Conservation (phyloP, 2,113 vertebrate species). For the Trichechus manatus region DNA sequence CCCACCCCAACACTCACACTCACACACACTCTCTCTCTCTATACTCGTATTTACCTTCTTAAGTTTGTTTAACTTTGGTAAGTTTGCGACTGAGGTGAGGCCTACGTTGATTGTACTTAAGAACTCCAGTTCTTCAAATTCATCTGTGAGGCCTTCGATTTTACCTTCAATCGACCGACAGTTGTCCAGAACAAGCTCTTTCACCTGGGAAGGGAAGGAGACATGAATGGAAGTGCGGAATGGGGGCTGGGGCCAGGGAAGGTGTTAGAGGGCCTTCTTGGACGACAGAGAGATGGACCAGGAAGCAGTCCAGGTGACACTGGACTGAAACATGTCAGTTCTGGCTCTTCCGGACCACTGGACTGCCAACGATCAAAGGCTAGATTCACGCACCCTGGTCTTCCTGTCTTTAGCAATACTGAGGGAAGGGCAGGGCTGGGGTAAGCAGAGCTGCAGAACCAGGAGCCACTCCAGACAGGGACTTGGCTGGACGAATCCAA, state of each 20-base stretch:
- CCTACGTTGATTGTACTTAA: constrained; percentile 99
- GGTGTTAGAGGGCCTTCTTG: too few relatives aligned
- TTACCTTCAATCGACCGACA: constrained; percentile 97
- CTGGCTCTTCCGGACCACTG: accelerated
- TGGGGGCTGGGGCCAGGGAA: accelerated
- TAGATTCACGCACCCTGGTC: not conserved
- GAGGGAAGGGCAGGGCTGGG: not conserved
- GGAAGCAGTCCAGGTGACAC: not conserved
- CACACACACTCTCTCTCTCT: not conserved
- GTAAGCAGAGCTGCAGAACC: not conserved
- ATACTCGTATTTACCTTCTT: constrained; percentile 93
- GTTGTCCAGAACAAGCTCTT: constrained; percentile 98
- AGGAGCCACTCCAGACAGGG: not conserved
- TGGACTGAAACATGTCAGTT: not conserved
- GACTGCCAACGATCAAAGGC: too few relatives aligned
- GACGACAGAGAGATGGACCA: not conserved
- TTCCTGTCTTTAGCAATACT: not conserved
- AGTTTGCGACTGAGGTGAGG: constrained; percentile 95
- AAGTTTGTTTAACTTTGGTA: constrained; percentile 99
- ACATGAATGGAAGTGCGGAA: accelerated
- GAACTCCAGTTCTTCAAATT: constrained; percentile 98
- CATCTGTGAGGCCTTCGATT: constrained; percentile 97
- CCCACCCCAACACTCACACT: not conserved
- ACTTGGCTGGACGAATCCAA: not conserved
- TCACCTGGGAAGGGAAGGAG: constrained; percentile 90